Evolutionary conservation across 2,888 invertebrate genomes (phyloP).

Genomic region (Ischnus inquisitorius): DNA sequence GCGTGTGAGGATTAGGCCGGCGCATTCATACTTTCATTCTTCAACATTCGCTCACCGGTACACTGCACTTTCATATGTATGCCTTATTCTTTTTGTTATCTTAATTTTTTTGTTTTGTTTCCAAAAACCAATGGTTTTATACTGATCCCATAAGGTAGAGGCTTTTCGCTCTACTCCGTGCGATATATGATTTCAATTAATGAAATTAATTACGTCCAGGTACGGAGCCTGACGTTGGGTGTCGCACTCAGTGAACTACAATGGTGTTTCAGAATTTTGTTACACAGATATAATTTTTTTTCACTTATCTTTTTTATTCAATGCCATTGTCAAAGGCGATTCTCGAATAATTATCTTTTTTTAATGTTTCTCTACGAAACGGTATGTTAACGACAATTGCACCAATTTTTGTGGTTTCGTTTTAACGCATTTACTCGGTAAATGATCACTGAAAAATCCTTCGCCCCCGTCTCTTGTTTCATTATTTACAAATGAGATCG

Average conservation of each 20-base stretch:
- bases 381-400: slow-evolving; percentile 45
- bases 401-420: slow-evolving; percentile 40
- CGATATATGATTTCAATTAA: slow-evolving; percentile 35
- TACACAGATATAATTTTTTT: slow-evolving; percentile 25
- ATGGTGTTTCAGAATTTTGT: slow-evolving; percentile 42
- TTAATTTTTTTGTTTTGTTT: not conserved
- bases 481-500: slow-evolving; percentile 80
- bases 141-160: slow-evolving; percentile 40
- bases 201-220: slow-evolving; percentile 32
- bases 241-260: slow-evolving; percentile 60
- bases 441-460: slow-evolving; percentile 49
- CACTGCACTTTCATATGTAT: slow-evolving; percentile 77
- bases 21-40: slow-evolving; percentile 66
- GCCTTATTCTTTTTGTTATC: slow-evolving; percentile 65
- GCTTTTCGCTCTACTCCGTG: slow-evolving; percentile 49
- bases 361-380: slow-evolving; percentile 14
- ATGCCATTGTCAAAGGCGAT: slow-evolving; percentile 53
- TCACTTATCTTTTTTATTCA: slow-evolving; percentile 32
- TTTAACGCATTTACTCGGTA: slow-evolving; percentile 49
- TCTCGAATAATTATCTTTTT: not conserved
- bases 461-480: slow-evolving; percentile 63
- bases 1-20: slow-evolving; percentile 77
- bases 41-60: slow-evolving; percentile 59
- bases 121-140: slow-evolving; percentile 34
- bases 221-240: slow-evolving; percentile 34